These are phyloP conservation scores for Lacanobia oleracea DNA, from an alignment of 2,888 invertebrate genomes.

Conservation along the genomic window DNA sequence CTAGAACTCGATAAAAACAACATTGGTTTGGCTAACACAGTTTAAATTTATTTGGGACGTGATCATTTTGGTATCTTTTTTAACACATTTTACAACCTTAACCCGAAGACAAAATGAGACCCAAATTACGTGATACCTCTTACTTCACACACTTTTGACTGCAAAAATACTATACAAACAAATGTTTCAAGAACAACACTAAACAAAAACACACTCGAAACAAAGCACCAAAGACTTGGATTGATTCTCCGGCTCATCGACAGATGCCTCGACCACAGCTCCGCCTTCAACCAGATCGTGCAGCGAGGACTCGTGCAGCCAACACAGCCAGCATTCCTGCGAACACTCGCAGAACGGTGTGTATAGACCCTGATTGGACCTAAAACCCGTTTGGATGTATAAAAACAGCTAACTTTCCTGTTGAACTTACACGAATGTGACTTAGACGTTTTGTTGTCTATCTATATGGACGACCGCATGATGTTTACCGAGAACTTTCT, in stretches of 20 bases:
- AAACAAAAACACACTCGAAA: conserved; percentile 22
- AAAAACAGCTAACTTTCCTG: conserved; percentile 43
- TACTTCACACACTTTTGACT: neutral
- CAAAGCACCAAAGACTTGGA: conserved; percentile 34
- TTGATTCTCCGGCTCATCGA: conserved; percentile 69
- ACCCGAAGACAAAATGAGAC: neutral
- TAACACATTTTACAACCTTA: neutral
- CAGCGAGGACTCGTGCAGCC: conserved; percentile 83
- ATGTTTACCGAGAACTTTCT: conserved; percentile 35
- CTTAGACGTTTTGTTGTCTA: conserved; percentile 27
- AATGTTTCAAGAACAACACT: conserved; percentile 23
- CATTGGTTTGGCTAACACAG: neutral
- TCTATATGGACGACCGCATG: conserved; percentile 44
- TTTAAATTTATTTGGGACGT: neutral
- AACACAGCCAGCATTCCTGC: conserved; percentile 82
- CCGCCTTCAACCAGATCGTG: conserved; percentile 74
- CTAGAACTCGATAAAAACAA: neutral
- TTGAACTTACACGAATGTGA: conserved; percentile 46
- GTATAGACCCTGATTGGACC: conserved; percentile 70
- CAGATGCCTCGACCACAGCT: conserved; percentile 78
- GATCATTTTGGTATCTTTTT: neutral
- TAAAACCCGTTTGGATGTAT: conserved; percentile 54
- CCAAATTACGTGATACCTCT: too few relatives aligned
- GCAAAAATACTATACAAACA: neutral
- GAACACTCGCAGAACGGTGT: conserved; percentile 84